A percentile compares a stretch with the other conserved stretches of the same genome.
phyloP scores from a whole-genome alignment of 37 sponge, comb jelly and placozoan species.

The Ianthella basta region DNA sequence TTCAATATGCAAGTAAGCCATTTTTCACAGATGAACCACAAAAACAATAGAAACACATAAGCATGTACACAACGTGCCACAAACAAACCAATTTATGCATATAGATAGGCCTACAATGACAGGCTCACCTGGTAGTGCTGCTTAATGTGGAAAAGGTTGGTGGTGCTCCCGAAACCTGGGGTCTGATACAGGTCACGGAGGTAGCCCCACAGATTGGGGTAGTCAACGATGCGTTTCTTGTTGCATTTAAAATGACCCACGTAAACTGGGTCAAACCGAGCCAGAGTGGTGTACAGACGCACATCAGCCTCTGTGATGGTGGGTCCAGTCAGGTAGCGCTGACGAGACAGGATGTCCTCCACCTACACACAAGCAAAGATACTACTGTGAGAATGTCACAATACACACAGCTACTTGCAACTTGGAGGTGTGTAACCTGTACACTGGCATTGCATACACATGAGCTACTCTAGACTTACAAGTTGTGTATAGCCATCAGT shows the following conservation, averaged over 20 bases:
- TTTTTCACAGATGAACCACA: no score
- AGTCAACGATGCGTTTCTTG: slow-evolving; percentile 86
- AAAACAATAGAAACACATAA: no score
- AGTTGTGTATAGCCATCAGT: no score
- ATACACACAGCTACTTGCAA: no score
- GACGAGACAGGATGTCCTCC: slow-evolving; percentile 75
- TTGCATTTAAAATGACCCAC: slow-evolving; percentile 96
- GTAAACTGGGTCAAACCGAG: slow-evolving; percentile 91
- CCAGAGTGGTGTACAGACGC: slow-evolving; percentile 87
- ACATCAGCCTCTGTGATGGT: slow-evolving; percentile 92
- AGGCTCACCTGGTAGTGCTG: slow-evolving; percentile 84
- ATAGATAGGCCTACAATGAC: no score
- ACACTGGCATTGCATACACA: no score
- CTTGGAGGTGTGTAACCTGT: no score
- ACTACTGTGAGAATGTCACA: no score
- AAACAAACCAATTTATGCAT: no score
- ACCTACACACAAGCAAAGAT: slow-evolving; percentile 33
- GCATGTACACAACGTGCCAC: no score
- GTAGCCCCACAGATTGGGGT: slow-evolving; percentile 89
- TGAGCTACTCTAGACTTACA: no score
- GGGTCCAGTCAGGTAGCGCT: slow-evolving; percentile 83
- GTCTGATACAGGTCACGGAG: slow-evolving; percentile 91
- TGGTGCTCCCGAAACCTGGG: slow-evolving; percentile 80
- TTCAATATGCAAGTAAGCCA: no score
- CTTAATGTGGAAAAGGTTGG: slow-evolving; percentile 80